Percentiles rank a stretch among this genome's conserved stretches.
Conservation (phyloP, 2,888 invertebrate species). For the Scaptomyza reducta region DNA sequence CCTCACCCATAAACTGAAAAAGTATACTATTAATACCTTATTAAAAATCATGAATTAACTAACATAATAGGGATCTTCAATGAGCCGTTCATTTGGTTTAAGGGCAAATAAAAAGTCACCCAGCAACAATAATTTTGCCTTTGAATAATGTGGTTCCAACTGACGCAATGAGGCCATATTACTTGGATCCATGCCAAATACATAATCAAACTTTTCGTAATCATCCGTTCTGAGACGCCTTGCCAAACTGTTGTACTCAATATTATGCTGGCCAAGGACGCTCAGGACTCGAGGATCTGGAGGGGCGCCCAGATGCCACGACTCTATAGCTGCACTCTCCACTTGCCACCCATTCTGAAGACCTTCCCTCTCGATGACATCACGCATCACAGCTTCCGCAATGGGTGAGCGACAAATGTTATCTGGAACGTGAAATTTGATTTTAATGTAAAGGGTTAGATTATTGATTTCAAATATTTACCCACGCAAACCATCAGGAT, state of each 20-base stretch:
- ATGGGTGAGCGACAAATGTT: constrained; percentile 98
- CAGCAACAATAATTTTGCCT: constrained; percentile 90
- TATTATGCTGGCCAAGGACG: constrained; percentile 89
- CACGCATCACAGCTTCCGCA: constrained; percentile 94
- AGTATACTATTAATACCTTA: not conserved
- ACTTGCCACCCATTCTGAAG: constrained; percentile 90
- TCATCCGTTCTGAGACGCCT: constrained; percentile 89
- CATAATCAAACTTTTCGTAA: constrained; percentile 91
- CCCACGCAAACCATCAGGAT: constrained; percentile 79
- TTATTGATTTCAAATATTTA: constrained; percentile 22
- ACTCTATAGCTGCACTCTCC: constrained; percentile 94
- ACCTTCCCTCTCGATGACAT: constrained; percentile 88
- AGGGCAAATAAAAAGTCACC: constrained; percentile 91
- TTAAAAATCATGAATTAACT: constrained; percentile 75
- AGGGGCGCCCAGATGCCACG: constrained; percentile 92
- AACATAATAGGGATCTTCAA: constrained; percentile 96
- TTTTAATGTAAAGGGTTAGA: too few species aligned
- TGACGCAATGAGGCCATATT: constrained; percentile 89
- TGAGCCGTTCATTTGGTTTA: constrained; percentile 87
- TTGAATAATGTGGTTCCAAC: constrained; percentile 84
- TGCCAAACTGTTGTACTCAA: constrained; percentile 89
- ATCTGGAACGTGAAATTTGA: constrained; percentile 85
- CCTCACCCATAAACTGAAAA: constrained; percentile 86
- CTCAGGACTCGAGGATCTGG: constrained; percentile 91
- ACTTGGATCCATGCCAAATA: constrained; percentile 96